These are phyloP conservation scores for Cynopterus brachyotis DNA, from an alignment of 2,113 vertebrate genomes.

Conservation along the genomic window DNA sequence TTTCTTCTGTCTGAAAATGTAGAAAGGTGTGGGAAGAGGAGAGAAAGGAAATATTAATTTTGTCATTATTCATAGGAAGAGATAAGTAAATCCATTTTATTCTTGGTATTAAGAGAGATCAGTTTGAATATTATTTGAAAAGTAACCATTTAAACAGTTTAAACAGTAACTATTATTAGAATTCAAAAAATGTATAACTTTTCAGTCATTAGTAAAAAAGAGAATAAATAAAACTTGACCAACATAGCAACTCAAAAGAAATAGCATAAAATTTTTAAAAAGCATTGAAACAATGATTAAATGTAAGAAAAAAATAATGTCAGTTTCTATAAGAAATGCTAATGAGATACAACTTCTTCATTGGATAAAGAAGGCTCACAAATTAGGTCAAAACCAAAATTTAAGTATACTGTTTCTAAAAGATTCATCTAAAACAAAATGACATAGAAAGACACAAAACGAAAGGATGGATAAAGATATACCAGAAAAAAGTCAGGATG, in stretches of 20 bases:
- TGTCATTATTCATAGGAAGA: not conserved
- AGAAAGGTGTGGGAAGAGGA: not conserved
- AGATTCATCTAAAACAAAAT: not conserved
- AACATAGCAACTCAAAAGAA: not conserved
- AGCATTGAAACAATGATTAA: not conserved
- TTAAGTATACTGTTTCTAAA: not conserved
- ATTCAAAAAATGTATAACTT: not conserved
- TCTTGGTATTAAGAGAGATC: not conserved
- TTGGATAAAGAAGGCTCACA: not conserved
- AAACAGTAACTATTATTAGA: not conserved
- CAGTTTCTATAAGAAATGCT: not conserved
- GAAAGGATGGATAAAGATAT: not conserved
- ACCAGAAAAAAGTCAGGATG: not conserved
- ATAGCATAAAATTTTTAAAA: not conserved
- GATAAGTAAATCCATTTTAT: not conserved
- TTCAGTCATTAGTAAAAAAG: not conserved
- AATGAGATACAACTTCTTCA: not conserved
- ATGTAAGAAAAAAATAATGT: not conserved
- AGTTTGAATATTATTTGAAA: not conserved
- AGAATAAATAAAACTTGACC: constrained; percentile 4
- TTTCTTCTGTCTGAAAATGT: not conserved
- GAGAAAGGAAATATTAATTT: not conserved
- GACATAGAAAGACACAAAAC: not conserved
- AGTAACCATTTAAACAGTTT: not conserved
- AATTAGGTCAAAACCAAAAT: not conserved